Conservation (phyloP, 2,797 vertebrate species). For the Periparus ater region DNA sequence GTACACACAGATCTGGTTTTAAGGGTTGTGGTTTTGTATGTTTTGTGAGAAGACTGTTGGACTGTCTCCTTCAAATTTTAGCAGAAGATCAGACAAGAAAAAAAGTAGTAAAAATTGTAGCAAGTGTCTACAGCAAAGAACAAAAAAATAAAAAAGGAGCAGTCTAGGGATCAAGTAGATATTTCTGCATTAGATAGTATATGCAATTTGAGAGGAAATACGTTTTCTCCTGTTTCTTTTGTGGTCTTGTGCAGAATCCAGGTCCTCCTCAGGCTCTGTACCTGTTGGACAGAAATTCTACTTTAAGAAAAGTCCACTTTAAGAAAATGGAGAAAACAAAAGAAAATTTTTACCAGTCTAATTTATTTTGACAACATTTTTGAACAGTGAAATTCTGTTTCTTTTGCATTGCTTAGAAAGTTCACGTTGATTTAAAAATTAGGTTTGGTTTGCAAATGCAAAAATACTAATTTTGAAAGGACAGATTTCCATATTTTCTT, state of each 20-base stretch:
- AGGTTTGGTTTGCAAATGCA: background rate
- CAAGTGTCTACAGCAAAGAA: background rate
- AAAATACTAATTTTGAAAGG: background rate
- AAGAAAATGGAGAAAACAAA: background rate
- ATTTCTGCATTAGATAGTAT: background rate
- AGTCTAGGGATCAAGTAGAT: background rate
- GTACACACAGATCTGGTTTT: background rate
- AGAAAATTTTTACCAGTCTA: background rate
- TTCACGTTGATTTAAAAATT: background rate
- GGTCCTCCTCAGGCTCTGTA: background rate
- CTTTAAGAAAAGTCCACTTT: background rate
- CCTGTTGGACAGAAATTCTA: background rate
- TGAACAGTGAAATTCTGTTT: background rate
- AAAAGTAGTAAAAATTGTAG: background rate
- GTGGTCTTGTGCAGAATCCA: fast-evolving
- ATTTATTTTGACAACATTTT: background rate
- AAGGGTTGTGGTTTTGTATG: background rate
- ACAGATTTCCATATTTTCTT: background rate
- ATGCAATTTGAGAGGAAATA: background rate
- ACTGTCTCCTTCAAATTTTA: background rate
- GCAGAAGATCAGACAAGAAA: background rate
- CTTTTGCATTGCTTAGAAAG: background rate
- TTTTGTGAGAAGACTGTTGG: background rate
- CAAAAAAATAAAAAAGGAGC: background rate
- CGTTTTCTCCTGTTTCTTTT: background rate